Conservation (phyloP, 2,888 invertebrate species). For the Luffia ferchaultella region DNA sequence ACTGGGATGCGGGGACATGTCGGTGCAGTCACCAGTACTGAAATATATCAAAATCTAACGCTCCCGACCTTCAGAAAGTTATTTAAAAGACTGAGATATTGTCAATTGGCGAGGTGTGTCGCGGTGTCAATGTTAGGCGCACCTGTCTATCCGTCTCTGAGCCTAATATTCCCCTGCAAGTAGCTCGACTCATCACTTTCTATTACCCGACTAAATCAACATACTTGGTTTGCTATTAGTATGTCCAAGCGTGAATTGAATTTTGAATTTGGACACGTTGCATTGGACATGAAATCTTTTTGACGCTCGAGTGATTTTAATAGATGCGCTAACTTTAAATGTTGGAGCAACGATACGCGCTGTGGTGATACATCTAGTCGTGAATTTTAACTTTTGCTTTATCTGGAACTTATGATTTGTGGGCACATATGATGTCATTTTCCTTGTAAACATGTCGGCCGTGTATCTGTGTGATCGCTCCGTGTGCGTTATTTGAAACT, state of each 20-base stretch:
- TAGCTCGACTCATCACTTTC: constrained; percentile 7
- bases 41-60: too few species aligned
- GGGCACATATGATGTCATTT: constrained; percentile 3
- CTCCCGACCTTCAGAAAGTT: too few species aligned
- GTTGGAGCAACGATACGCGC: too few species aligned
- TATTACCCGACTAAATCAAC: constrained; percentile 4
- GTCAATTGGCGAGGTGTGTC: background rate
- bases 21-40: too few species aligned
- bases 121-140: background rate
- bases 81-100: background rate
- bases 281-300: background rate
- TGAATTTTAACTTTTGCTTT: too few species aligned
- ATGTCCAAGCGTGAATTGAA: background rate
- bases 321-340: background rate
- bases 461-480: background rate
- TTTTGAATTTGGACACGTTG: background rate
- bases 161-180: constrained; percentile 3
- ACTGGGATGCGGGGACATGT: too few species aligned
- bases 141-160: constrained; percentile 6
- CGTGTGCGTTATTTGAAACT: background rate
- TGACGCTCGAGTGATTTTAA: background rate
- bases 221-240: background rate
- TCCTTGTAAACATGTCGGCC: background rate
- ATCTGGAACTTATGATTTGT: too few species aligned
- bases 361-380: too few species aligned